phyloP scores from a whole-genome alignment of 53 echinoderm and acorn worm genomes.

The Hippasteria phrygiana region DNA sequence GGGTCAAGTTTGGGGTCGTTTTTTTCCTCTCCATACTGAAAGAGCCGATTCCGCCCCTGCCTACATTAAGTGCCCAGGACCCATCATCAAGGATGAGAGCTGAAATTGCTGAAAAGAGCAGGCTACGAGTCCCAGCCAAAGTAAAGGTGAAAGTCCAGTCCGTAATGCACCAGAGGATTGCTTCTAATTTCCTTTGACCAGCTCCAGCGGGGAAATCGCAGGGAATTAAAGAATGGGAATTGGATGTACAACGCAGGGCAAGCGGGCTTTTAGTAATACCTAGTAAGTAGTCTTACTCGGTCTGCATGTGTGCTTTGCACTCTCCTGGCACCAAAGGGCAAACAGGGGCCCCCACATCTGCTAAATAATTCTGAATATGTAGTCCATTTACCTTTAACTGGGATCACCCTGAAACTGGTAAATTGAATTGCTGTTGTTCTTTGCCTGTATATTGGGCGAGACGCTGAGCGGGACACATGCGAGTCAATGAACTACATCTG shows the following conservation, averaged over 20 bases:
- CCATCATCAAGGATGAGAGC: slow-evolving; percentile 31
- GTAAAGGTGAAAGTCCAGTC: slow-evolving; percentile 65
- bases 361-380: slow-evolving; percentile 46
- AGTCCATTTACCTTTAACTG: background rate
- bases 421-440: slow-evolving; percentile 67
- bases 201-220: slow-evolving; percentile 43
- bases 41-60: background rate
- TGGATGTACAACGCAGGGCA: background rate
- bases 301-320: slow-evolving; percentile 10
- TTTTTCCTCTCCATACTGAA: slow-evolving; percentile 2
- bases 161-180: slow-evolving; percentile 55
- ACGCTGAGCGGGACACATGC: background rate
- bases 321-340: slow-evolving; percentile 37
- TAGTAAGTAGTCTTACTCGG: background rate
- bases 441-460: slow-evolving; percentile 12
- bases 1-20: slow-evolving; percentile 30
- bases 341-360: slow-evolving; percentile 45
- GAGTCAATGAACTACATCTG: slow-evolving; percentile 53
- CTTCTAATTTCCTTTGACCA: slow-evolving; percentile 59
- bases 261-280: slow-evolving; percentile 20
- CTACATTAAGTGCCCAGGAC: slow-evolving; percentile 7
- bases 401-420: background rate
- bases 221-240: slow-evolving; percentile 54
- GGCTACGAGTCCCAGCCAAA: slow-evolving; percentile 20
- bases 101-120: slow-evolving; percentile 45